Evolutionary conservation across 2,113 vertebrate species (phyloP).

Genomic region (Procavia capensis): DNA sequence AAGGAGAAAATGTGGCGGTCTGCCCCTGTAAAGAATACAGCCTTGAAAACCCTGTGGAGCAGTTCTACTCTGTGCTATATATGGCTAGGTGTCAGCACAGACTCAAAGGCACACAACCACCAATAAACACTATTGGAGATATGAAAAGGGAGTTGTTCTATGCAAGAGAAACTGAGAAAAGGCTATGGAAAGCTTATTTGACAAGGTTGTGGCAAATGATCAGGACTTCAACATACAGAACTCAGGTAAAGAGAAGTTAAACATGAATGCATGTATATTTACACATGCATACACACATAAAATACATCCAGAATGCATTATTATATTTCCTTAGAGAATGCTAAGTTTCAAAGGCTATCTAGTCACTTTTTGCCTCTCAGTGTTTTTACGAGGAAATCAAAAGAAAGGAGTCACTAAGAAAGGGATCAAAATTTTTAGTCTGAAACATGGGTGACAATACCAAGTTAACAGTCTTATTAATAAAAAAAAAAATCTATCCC

Average conservation of each 20-base stretch:
- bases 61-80: no score
- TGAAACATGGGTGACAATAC: not conserved
- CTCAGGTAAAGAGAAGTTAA: not conserved
- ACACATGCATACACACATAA: not conserved
- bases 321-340: not conserved
- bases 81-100: no score
- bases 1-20: no score
- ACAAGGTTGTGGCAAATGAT: not conserved
- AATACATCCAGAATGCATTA: not conserved
- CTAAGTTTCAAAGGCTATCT: not conserved
- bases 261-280: not conserved
- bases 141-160: not conserved
- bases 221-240: not conserved
- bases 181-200: not conserved
- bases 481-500: not conserved
- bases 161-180: not conserved
- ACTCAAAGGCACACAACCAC: no score
- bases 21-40: no score
- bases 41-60: no score
- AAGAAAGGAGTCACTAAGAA: not conserved
- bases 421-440: not conserved
- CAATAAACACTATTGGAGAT: not conserved
- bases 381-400: not conserved
- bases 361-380: not conserved
- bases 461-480: not conserved